Conservation (phyloP, 2,113 vertebrate genomes). For the Trematocara marginatum region DNA sequence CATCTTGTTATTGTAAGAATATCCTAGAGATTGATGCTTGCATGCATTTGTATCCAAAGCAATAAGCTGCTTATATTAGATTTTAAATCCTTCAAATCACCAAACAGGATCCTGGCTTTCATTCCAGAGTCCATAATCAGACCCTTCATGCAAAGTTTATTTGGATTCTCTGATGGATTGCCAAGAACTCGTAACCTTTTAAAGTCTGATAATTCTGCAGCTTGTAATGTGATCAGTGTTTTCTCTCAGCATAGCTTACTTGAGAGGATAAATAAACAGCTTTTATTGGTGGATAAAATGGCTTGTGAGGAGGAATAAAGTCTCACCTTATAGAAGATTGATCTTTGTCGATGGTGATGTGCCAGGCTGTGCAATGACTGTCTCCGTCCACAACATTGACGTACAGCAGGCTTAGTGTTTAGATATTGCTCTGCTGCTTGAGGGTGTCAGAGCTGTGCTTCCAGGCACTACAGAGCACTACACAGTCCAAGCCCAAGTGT, state of each 20-base stretch:
- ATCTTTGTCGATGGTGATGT: slow-evolving; percentile 34
- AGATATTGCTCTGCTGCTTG: slow-evolving; percentile 38
- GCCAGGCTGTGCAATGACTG: not conserved
- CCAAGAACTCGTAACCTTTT: slow-evolving; percentile 17
- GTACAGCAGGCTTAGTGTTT: slow-evolving; percentile 10
- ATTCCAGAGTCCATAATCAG: not conserved
- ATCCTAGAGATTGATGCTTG: slow-evolving; percentile 2
- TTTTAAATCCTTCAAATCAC: slow-evolving; percentile 30
- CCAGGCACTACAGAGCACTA: not conserved
- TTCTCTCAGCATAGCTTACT: not conserved
- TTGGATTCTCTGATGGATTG: not conserved
- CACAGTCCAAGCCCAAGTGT: not conserved
- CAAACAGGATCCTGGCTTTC: slow-evolving; percentile 21
- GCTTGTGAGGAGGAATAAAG: slow-evolving; percentile 10
- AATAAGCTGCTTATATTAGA: slow-evolving; percentile 49
- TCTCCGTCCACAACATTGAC: slow-evolving; percentile 10
- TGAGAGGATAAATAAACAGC: not conserved
- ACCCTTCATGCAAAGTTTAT: slow-evolving; percentile 14
- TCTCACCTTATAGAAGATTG: slow-evolving; percentile 11
- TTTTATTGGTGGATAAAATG: not conserved
- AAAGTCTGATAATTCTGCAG: not conserved
- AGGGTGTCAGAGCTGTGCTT: slow-evolving; percentile 10
- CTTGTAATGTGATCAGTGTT: slow-evolving; percentile 3
- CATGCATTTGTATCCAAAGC: not conserved
- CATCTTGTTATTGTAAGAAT: slow-evolving; percentile 17